phyloP scores from a whole-genome alignment of 2,888 invertebrate species.

The Anoncus sp. region DNA sequence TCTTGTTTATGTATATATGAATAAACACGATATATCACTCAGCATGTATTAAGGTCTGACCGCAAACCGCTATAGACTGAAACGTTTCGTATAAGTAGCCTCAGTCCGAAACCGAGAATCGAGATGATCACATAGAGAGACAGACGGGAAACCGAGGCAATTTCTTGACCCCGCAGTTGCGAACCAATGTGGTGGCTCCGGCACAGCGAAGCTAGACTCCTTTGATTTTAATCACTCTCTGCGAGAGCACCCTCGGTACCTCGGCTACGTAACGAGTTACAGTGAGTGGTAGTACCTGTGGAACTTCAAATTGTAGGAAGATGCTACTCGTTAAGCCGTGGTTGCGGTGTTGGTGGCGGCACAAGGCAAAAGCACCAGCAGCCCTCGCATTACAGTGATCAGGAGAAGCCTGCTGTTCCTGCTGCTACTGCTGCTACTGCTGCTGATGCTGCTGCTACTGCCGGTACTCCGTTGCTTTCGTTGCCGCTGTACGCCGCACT shows the following conservation, averaged over 20 bases:
- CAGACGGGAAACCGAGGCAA: conserved; percentile 31
- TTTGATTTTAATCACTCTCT: conserved; percentile 63
- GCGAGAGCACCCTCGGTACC: conserved; percentile 24
- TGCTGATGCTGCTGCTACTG: conserved; percentile 24
- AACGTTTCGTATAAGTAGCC: conserved; percentile 30
- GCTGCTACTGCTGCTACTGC: conserved; percentile 26
- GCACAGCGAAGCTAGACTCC: conserved; percentile 39
- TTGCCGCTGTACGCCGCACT: conserved; percentile 54
- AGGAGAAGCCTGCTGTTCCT: conserved; percentile 47
- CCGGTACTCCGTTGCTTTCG: conserved; percentile 45
- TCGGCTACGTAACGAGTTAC: conserved; percentile 36
- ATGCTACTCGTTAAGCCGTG: conserved; percentile 72
- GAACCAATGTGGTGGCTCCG: conserved; percentile 20
- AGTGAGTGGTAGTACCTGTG: conserved; percentile 66
- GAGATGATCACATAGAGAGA: conserved; percentile 19
- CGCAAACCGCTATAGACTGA: conserved; percentile 21
- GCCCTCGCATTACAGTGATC: conserved; percentile 75
- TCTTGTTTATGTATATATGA: conserved; percentile 6
- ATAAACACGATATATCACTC: conserved; percentile 17
- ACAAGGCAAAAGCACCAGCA: conserved; percentile 46
- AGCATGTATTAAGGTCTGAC: conserved; percentile 27
- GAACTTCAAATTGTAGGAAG: conserved; percentile 75
- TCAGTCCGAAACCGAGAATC: conserved; percentile 15
- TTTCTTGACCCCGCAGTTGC: conserved; percentile 53
- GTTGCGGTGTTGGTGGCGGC: conserved; percentile 41